phyloP scores from a whole-genome alignment of 1,140 invertebrate species.

The Diploscapter pachys region DNA sequence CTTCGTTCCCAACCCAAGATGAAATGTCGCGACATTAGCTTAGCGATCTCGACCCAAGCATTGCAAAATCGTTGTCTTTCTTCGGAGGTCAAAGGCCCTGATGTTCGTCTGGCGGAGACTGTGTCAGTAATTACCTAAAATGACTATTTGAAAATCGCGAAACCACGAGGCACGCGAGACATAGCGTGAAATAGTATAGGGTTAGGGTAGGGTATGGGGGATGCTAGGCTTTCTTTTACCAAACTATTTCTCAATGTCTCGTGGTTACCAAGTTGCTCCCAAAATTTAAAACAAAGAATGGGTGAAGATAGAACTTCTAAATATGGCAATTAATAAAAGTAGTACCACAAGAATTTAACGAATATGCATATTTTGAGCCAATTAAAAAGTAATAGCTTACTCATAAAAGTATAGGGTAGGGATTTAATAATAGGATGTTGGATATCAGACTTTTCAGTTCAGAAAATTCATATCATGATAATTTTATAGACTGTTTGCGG shows the following conservation, averaged over 20 bases:
- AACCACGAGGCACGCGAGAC: background rate
- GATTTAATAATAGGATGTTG: too few species aligned
- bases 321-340: too few species aligned
- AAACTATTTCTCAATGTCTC: too few species aligned
- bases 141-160: background rate
- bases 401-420: too few species aligned
- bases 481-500: too few species aligned
- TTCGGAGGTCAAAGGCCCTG: background rate
- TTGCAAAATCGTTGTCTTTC: background rate
- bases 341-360: too few species aligned
- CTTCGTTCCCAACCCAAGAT: slow-evolving; percentile 12
- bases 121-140: slow-evolving; percentile 13
- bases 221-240: background rate
- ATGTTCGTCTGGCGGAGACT: background rate
- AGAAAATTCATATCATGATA: too few species aligned
- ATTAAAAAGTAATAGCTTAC: too few species aligned
- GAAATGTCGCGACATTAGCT: slow-evolving; percentile 2
- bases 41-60: slow-evolving; percentile 4
- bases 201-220: background rate
- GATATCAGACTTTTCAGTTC: too few species aligned
- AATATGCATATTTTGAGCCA: too few species aligned
- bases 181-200: background rate
- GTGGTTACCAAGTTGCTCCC: too few species aligned
- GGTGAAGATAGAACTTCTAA: background rate
- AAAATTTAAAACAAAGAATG: background rate